Evolutionary conservation across 2,888 invertebrate species (phyloP).

Genomic region (Cyaniris semiargus): DNA sequence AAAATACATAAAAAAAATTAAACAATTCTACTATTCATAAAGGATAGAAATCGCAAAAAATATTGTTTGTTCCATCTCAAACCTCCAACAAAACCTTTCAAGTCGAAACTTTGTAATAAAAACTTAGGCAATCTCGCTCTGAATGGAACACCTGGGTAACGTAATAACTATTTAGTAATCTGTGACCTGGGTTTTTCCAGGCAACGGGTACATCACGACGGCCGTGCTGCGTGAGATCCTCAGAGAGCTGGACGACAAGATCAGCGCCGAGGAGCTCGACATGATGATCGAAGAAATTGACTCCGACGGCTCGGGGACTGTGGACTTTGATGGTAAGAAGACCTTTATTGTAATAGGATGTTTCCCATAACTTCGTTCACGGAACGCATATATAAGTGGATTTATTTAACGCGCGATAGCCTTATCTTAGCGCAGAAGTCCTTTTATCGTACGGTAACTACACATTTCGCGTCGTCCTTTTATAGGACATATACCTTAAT

Average conservation of each 20-base stretch:
- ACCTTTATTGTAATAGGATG: not conserved
- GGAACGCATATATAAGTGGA: no score
- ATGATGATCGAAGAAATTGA: slow-evolving; percentile 99
- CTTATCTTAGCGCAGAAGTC: no score
- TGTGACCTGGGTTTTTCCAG: slow-evolving; percentile 55
- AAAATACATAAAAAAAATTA: not conserved
- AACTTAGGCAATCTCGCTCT: not conserved
- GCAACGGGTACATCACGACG: slow-evolving; percentile 96
- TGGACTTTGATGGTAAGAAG: slow-evolving; percentile 95
- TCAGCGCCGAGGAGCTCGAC: slow-evolving; percentile 95
- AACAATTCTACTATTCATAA: not conserved
- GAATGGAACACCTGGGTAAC: not conserved
- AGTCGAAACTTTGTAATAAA: slow-evolving; percentile 20
- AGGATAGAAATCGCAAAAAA: not conserved
- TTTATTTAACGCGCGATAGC: no score
- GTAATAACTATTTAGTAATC: no score
- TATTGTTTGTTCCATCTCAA: not conserved
- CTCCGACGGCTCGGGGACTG: slow-evolving; percentile 98
- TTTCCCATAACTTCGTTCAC: no score
- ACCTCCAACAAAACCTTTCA: not conserved
- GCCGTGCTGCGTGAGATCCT: slow-evolving; percentile 94
- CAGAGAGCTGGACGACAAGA: slow-evolving; percentile 95
- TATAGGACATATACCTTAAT: no score
- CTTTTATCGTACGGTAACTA: no score
- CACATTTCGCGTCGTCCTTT: no score